Percentiles rank a stretch among this genome's conserved stretches.
Conservation (phyloP, 2,113 vertebrate species). For the Natator depressus region DNA sequence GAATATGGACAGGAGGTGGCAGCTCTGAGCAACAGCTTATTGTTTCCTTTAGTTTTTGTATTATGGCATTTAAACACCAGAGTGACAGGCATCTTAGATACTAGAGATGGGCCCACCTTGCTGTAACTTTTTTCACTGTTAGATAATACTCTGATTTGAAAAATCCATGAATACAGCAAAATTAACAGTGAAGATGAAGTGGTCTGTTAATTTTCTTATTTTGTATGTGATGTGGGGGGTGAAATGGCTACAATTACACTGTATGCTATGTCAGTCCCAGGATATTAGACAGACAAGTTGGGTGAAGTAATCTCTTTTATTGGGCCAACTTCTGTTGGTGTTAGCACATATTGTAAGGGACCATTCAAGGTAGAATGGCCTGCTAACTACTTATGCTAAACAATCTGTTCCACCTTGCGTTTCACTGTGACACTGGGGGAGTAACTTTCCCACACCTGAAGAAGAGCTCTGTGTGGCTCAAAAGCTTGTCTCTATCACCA, state of each 20-base stretch:
- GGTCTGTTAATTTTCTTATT: background rate
- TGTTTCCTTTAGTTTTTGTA: background rate
- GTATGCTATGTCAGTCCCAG: background rate
- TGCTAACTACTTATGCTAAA: background rate
- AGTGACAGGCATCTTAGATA: background rate
- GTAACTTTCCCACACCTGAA: background rate
- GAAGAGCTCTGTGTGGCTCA: background rate
- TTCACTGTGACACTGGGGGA: background rate
- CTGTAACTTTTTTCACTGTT: background rate
- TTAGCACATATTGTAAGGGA: too few relatives aligned
- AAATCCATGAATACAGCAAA: background rate
- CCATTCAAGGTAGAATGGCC: too few relatives aligned
- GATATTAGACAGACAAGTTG: background rate
- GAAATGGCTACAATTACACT: background rate
- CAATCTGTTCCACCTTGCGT: background rate
- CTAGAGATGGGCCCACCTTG: background rate
- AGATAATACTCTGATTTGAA: background rate
- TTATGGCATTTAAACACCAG: background rate
- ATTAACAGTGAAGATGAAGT: background rate
- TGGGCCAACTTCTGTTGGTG: background rate
- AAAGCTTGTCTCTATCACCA: background rate
- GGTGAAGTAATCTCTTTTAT: background rate
- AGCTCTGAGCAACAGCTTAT: slow-evolving; percentile 22
- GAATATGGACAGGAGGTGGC: slow-evolving; percentile 61
- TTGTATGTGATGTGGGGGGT: background rate